phyloP scores from a whole-genome alignment of 2,888 invertebrate genomes.

The Catocala sponsa region DNA sequence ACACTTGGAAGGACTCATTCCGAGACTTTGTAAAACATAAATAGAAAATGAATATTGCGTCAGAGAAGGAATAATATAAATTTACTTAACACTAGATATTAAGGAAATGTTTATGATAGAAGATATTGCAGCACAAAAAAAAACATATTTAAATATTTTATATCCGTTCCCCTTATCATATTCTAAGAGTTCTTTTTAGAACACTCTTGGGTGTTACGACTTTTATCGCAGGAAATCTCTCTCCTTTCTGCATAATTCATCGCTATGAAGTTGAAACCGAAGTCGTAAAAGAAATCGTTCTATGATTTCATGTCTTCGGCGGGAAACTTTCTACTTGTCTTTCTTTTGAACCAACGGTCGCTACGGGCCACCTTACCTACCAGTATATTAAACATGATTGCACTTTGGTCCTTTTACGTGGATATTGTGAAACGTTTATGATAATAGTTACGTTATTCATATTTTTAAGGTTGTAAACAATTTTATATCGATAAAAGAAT shows the following conservation, averaged over 20 bases:
- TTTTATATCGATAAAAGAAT: too few relatives aligned
- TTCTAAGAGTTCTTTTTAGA: constrained; percentile 81
- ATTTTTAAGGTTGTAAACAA: constrained; percentile 6
- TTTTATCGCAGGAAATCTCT: constrained; percentile 87
- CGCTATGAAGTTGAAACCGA: constrained; percentile 87
- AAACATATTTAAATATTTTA: constrained; percentile 52
- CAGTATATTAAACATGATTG: constrained; percentile 58
- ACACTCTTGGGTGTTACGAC: constrained; percentile 84
- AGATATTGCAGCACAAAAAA: constrained; percentile 23
- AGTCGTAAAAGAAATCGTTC: constrained; percentile 88
- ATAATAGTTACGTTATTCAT: constrained; percentile 16
- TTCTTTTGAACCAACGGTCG: constrained; percentile 78
- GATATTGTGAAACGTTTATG: constrained; percentile 37
- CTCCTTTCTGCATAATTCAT: constrained; percentile 87
- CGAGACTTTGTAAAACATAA: too few relatives aligned
- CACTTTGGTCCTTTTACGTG: constrained; percentile 47
- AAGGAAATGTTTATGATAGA: too few relatives aligned
- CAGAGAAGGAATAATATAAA: too few relatives aligned
- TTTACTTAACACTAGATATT: too few relatives aligned
- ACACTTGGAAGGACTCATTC: too few relatives aligned
- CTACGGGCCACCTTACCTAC: constrained; percentile 61
- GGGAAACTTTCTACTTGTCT: constrained; percentile 82
- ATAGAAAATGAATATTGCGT: too few relatives aligned
- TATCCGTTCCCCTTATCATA: constrained; percentile 66
- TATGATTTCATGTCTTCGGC: constrained; percentile 86